These are phyloP conservation scores for Channa striata DNA, from an alignment of 2,797 vertebrate species.

Conservation along the genomic window DNA sequence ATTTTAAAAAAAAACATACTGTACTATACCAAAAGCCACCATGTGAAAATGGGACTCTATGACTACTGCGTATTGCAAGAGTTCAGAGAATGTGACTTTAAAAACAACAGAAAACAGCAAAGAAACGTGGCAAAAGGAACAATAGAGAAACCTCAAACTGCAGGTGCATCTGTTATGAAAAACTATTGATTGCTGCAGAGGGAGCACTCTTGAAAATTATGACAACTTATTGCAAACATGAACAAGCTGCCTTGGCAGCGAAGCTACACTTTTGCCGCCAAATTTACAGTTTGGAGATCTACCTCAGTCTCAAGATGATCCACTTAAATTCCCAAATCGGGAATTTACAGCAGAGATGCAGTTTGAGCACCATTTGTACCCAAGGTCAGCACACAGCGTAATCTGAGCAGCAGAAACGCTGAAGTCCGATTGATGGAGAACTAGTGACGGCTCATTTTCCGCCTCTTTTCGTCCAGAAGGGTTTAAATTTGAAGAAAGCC, in stretches of 20 bases:
- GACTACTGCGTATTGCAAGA: too few species aligned
- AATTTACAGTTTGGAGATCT: constrained; percentile 15
- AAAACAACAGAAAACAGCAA: neutral
- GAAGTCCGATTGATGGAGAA: constrained; percentile 7
- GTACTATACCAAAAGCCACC: too few species aligned
- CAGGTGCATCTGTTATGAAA: constrained; percentile 11
- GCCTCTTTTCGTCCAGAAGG: constrained; percentile 18
- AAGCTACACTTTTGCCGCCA: constrained; percentile 10
- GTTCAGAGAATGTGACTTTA: too few species aligned
- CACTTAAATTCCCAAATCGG: constrained; percentile 4
- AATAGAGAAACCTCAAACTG: neutral
- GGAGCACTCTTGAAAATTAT: constrained; percentile 11
- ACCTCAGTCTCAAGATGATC: constrained; percentile 11
- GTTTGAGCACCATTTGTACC: constrained; percentile 11
- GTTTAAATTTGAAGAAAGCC: constrained; percentile 37
- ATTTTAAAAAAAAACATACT: too few species aligned
- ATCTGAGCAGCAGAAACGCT: neutral
- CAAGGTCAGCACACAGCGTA: constrained; percentile 42
- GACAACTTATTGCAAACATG: constrained; percentile 13
- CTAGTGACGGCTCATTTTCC: constrained; percentile 21
- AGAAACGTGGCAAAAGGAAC: neutral
- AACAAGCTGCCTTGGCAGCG: neutral
- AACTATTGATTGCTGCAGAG: constrained; percentile 1
- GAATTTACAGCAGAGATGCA: neutral
- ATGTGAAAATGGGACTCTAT: too few species aligned